Conservation (phyloP, 2,797 vertebrate genomes). For the Cichlasoma orientale region DNA sequence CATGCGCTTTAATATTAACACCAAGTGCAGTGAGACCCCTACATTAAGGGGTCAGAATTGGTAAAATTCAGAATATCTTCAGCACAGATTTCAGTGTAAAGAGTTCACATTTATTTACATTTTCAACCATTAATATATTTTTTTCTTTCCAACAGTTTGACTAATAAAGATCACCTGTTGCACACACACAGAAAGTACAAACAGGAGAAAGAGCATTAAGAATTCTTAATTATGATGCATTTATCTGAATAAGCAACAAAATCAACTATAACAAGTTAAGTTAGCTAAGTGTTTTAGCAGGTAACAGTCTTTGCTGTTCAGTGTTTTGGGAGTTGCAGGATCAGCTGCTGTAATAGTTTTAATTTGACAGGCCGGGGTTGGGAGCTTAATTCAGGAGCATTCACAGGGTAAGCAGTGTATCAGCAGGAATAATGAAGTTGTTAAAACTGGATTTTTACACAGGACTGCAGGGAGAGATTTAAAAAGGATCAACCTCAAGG, state of each 20-base stretch:
- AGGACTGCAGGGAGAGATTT: not conserved
- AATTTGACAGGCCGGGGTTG: not conserved
- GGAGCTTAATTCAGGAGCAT: not conserved
- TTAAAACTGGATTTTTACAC: not conserved
- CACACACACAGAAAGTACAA: not conserved
- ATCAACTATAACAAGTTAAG: no score
- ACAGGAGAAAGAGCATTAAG: not conserved
- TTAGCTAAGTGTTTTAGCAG: no score
- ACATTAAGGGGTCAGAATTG: slow-evolving; percentile 2
- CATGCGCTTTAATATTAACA: not conserved
- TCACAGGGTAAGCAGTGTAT: not conserved
- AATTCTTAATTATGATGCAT: no score
- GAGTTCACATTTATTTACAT: not conserved
- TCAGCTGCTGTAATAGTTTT: not conserved
- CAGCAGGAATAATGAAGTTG: not conserved
- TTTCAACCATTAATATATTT: not conserved
- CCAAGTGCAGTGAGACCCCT: not conserved
- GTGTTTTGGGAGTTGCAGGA: not conserved
- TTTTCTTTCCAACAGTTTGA: not conserved
- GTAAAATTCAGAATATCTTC: not conserved
- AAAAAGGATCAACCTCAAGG: slow-evolving; percentile 23
- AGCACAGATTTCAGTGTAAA: not conserved
- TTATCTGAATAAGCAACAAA: no score
- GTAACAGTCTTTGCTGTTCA: no score
- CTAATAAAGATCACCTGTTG: not conserved